These are phyloP conservation scores for Volucella zonaria DNA, from an alignment of 2,888 invertebrate genomes.

Conservation along the genomic window DNA sequence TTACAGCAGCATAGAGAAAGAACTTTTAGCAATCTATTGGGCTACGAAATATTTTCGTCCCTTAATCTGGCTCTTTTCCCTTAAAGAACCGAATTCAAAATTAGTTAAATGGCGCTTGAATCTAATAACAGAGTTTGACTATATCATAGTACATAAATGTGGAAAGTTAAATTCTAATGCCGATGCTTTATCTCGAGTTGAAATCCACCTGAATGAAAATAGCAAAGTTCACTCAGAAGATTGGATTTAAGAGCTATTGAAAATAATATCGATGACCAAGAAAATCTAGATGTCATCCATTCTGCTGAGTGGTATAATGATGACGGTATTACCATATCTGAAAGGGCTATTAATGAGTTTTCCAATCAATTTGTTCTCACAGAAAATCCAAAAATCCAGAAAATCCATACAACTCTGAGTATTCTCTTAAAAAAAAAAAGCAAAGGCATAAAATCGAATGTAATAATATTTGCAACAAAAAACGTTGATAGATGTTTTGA, in stretches of 20 bases:
- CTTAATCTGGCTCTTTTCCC: no score
- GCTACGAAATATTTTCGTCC: no score
- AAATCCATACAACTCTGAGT: neutral
- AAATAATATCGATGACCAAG: slow-evolving; percentile 4
- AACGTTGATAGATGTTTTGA: slow-evolving; percentile 16
- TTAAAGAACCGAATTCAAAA: no score
- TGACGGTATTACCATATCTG: slow-evolving; percentile 28
- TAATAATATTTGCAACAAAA: slow-evolving; percentile 16
- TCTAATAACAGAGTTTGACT: slow-evolving; percentile 73
- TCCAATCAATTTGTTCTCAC: slow-evolving; percentile 11
- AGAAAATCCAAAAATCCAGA: neutral
- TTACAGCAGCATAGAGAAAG: no score
- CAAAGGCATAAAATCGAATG: slow-evolving; percentile 20
- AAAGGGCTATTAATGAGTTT: slow-evolving; percentile 19
- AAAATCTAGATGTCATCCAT: neutral
- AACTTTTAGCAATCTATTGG: no score
- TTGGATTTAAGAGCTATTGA: neutral
- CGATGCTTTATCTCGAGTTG: no score
- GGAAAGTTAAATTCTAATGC: slow-evolving; percentile 70
- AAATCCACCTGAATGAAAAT: slow-evolving; percentile 15
- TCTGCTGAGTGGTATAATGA: neutral
- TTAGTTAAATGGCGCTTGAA: slow-evolving; percentile 62
- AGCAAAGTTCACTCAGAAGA: neutral
- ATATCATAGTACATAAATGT: slow-evolving; percentile 70
- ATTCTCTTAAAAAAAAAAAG: slow-evolving; percentile 21